These are phyloP conservation scores for Peromyscus californicus DNA, from an alignment of 2,113 vertebrate genomes.

Conservation along the genomic window DNA sequence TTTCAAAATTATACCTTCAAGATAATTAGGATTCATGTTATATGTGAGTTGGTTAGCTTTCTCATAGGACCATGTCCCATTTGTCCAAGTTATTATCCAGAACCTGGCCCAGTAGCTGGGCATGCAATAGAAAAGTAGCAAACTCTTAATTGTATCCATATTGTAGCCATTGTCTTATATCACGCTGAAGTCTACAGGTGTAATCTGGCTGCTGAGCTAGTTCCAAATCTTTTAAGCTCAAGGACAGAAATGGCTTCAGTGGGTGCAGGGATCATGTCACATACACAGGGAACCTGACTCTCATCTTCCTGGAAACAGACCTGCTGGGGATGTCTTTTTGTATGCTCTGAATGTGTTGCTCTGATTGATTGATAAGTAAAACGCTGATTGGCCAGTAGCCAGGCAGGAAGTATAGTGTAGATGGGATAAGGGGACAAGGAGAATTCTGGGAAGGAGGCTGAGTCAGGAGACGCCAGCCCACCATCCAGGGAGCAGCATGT, in stretches of 20 bases:
- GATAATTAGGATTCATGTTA: neutral
- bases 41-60: neutral
- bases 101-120: neutral
- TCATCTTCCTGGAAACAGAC: neutral
- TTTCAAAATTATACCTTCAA: constrained; percentile 10
- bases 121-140: constrained; percentile 9
- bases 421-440: no score
- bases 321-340: no score
- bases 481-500: no score
- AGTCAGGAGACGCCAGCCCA: no score
- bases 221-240: neutral
- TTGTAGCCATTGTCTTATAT: neutral
- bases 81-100: neutral
- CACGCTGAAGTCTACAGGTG: neutral
- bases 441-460: no score
- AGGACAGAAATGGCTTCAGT: neutral
- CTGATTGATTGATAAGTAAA: no score
- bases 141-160: neutral
- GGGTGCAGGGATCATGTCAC: neutral
- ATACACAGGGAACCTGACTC: neutral
- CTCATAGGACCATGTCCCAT: neutral
- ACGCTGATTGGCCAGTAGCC: no score
- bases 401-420: no score
- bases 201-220: neutral
- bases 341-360: no score